Evolutionary conservation across 1,140 invertebrate species (phyloP).

Genomic region (Augochlora pura): DNA sequence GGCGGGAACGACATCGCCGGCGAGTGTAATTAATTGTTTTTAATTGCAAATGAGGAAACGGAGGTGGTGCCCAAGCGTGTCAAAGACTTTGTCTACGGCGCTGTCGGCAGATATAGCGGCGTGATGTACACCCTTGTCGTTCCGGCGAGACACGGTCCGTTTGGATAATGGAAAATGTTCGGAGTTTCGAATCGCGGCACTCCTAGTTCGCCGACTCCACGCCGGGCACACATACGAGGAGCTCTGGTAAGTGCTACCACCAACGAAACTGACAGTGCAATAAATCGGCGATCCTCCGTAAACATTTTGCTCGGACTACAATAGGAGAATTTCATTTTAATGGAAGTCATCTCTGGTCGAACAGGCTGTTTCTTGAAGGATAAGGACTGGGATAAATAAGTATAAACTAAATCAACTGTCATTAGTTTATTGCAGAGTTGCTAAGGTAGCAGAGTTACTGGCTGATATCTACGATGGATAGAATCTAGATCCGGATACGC

Average conservation of each 20-base stretch:
- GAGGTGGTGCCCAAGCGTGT: background rate
- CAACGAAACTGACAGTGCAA: background rate
- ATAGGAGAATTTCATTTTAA: background rate
- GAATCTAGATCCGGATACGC: too few relatives aligned
- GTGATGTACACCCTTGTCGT: conserved; percentile 11
- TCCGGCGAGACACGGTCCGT: conserved; percentile 18
- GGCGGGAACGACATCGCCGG: conserved; percentile 1
- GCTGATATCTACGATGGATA: too few relatives aligned
- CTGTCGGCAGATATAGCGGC: background rate
- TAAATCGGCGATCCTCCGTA: background rate
- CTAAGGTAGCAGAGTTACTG: too few relatives aligned
- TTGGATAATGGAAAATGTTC: conserved; percentile 42
- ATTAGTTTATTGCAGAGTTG: too few relatives aligned
- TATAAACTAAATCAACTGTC: too few relatives aligned
- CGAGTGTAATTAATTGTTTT: conserved; percentile 50
- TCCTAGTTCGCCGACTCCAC: background rate
- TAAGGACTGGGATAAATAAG: too few relatives aligned
- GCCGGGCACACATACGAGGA: background rate
- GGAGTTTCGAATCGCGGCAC: background rate
- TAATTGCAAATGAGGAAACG: conserved; percentile 33
- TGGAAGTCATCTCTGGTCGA: too few relatives aligned
- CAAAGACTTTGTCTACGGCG: conserved; percentile 24
- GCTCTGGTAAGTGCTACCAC: background rate
- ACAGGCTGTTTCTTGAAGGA: too few relatives aligned
- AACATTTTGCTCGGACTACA: background rate